A percentile compares a stretch with the other conserved stretches of the same genome.
These are phyloP conservation scores for Standfussiana lucernea DNA, from an alignment of 2,888 invertebrate genomes.

Conservation along the genomic window DNA sequence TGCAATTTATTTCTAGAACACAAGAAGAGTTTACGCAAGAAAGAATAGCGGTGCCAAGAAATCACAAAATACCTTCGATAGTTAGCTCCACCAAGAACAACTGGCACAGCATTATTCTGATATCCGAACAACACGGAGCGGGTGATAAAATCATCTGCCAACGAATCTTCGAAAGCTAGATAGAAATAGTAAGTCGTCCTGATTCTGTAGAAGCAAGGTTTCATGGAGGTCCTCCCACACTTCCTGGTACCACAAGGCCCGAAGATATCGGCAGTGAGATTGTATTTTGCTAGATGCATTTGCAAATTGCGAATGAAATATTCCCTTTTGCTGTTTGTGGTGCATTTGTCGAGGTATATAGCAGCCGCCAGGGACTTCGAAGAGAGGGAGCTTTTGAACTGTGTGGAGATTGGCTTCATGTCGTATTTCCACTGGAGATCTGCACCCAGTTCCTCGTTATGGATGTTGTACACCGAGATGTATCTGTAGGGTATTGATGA, in stretches of 20 bases:
- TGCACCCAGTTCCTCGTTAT: constrained; percentile 72
- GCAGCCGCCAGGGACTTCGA: constrained; percentile 80
- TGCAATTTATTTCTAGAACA: background rate
- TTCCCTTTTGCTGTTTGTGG: constrained; percentile 78
- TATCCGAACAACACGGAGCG: constrained; percentile 89
- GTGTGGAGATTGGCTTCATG: constrained; percentile 70
- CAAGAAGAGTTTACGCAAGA: background rate
- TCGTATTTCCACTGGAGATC: constrained; percentile 73
- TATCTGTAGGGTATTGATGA: constrained; percentile 79
- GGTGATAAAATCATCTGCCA: constrained; percentile 88
- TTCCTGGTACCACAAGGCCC: constrained; percentile 87
- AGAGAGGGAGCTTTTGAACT: constrained; percentile 69
- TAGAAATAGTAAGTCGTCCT: constrained; percentile 93
- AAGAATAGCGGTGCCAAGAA: background rate
- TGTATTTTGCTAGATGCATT: constrained; percentile 81
- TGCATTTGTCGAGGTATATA: constrained; percentile 82
- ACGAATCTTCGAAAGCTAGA: constrained; percentile 93
- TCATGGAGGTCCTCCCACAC: constrained; percentile 77
- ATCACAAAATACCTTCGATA: constrained; percentile 83
- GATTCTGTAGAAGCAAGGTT: constrained; percentile 81
- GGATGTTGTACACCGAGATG: constrained; percentile 73
- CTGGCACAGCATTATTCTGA: constrained; percentile 91
- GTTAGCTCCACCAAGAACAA: constrained; percentile 92
- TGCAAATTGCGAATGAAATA: constrained; percentile 79
- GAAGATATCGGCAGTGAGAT: constrained; percentile 87